A percentile compares a stretch with the other conserved stretches of the same genome.
Evolutionary conservation across 1,140 invertebrate species (phyloP).

Genomic region (Armadillidium nasatum): DNA sequence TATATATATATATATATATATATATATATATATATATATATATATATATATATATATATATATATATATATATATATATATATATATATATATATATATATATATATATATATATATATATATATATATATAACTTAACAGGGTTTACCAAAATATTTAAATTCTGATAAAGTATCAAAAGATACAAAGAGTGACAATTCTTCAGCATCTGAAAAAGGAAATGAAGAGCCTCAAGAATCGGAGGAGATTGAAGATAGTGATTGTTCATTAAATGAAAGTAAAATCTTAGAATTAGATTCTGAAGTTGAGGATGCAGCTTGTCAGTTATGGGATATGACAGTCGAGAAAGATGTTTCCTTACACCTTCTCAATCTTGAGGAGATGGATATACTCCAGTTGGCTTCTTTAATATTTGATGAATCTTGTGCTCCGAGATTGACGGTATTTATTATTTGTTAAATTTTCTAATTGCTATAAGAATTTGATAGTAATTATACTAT

Average conservation of each 20-base stretch:
- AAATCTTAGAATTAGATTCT: conserved; percentile 29
- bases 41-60: too few species aligned
- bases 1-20: too few species aligned
- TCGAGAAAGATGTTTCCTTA: conserved; percentile 31
- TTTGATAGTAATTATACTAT: too few species aligned
- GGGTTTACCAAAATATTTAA: not conserved
- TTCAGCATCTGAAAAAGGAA: not conserved
- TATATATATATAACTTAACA: not conserved
- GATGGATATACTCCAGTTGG: conserved; percentile 33
- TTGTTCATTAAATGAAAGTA: not conserved
- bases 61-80: too few species aligned
- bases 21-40: too few species aligned
- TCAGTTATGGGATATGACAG: conserved; percentile 40
- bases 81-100: too few species aligned
- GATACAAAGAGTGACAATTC: not conserved
- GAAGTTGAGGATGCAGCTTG: conserved; percentile 39
- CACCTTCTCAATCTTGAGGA: conserved; percentile 28
- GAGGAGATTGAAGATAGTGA: not conserved
- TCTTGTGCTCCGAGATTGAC: conserved; percentile 34
- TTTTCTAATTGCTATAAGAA: not conserved
- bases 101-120: not conserved
- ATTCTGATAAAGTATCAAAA: not conserved
- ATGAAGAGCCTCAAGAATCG: not conserved
- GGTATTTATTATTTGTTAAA: conserved; percentile 7
- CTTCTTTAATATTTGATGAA: conserved; percentile 30